A percentile compares a stretch with the other conserved stretches of the same genome.
Conservation (phyloP, 2,888 invertebrate genomes). For the Tyria jacobaeae region DNA sequence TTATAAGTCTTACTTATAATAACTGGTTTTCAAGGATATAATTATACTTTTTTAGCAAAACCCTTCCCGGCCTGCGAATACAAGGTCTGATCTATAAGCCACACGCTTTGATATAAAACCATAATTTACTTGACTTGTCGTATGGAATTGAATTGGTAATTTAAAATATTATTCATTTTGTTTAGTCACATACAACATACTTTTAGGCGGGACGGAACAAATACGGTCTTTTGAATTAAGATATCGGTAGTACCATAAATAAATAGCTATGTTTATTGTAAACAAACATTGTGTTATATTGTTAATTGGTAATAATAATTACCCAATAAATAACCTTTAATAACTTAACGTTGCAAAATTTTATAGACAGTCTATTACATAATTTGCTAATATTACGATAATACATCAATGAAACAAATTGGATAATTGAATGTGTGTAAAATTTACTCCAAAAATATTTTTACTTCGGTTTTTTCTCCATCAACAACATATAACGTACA, state of each 20-base stretch:
- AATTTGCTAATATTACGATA: constrained; percentile 19
- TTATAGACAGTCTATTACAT: constrained; percentile 22
- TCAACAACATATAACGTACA: background rate
- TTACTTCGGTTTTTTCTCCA: constrained; percentile 6
- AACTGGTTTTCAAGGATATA: constrained; percentile 38
- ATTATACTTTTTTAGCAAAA: constrained; percentile 30
- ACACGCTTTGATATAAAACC: background rate
- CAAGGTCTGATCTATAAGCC: constrained; percentile 31
- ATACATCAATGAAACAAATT: constrained; percentile 20
- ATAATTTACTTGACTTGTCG: background rate
- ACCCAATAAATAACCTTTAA: constrained; percentile 30
- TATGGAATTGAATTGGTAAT: background rate
- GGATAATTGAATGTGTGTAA: constrained; percentile 17
- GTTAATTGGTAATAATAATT: constrained; percentile 18
- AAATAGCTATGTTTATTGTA: constrained; percentile 5
- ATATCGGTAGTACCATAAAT: too few relatives aligned
- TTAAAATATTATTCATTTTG: too few relatives aligned
- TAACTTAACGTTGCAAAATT: constrained; percentile 17
- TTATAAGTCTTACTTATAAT: background rate
- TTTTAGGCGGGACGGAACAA: too few relatives aligned
- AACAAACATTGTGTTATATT: background rate
- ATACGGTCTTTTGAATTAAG: too few relatives aligned
- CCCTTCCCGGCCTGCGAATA: constrained; percentile 30
- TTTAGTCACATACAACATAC: too few relatives aligned
- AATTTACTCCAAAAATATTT: constrained; percentile 14